Percentiles rank a stretch among this genome's conserved stretches.
Conservation (phyloP, 2,797 vertebrate species). For the Halcyon badia region DNA sequence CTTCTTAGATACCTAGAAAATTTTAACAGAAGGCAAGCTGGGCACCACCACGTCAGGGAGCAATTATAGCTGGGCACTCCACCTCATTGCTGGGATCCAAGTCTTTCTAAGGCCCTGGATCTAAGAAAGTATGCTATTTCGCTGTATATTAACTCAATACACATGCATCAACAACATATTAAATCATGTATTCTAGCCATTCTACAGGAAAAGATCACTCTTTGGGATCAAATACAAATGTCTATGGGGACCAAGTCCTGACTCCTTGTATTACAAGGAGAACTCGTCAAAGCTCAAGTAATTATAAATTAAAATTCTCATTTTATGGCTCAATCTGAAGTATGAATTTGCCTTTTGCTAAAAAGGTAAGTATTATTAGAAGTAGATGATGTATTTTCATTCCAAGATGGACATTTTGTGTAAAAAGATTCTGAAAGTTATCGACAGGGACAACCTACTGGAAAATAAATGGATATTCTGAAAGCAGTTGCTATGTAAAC, state of each 20-base stretch:
- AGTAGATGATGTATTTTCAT: background rate
- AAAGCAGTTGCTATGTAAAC: background rate
- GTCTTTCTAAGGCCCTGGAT: background rate
- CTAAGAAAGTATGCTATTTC: background rate
- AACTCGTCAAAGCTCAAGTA: background rate
- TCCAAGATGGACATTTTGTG: background rate
- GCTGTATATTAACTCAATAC: background rate
- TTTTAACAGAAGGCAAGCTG: background rate
- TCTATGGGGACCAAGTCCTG: background rate
- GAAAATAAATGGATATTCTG: background rate
- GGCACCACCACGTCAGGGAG: background rate
- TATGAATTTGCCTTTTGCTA: background rate
- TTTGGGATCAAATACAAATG: background rate
- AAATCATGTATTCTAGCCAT: background rate
- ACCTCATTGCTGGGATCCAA: background rate
- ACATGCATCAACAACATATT: background rate
- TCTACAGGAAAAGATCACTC: background rate
- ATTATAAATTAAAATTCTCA: background rate
- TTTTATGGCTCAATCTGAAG: background rate
- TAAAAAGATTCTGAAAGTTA: background rate
- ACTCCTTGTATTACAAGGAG: background rate
- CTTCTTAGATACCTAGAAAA: background rate
- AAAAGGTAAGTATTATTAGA: background rate
- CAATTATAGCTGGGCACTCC: background rate
- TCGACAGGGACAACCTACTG: background rate